A percentile compares a stretch with the other conserved stretches of the same genome.
Conservation (phyloP, 2,113 vertebrate species). For the Rallus limicola region DNA sequence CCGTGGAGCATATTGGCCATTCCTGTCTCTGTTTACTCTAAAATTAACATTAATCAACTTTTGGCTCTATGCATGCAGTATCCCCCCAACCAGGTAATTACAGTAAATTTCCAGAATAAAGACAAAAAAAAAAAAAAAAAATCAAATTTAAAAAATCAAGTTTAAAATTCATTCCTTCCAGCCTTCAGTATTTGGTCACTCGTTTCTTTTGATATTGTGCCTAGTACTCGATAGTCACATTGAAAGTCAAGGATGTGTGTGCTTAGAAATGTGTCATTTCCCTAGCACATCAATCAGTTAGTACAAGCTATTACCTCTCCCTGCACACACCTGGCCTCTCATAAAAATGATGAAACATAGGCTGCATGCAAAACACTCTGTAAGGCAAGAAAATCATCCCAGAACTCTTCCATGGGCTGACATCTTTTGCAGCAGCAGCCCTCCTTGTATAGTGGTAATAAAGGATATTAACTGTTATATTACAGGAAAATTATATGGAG, state of each 20-base stretch:
- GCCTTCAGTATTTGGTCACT: neutral
- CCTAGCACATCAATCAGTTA: slow-evolving; percentile 17
- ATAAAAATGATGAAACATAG: slow-evolving; percentile 16
- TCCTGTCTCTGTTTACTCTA: slow-evolving; percentile 70
- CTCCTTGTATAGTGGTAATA: neutral
- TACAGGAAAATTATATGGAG: slow-evolving; percentile 8
- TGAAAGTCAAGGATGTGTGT: neutral
- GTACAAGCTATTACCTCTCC: slow-evolving; percentile 27
- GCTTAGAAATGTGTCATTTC: slow-evolving; percentile 30
- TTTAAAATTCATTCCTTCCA: slow-evolving; percentile 41
- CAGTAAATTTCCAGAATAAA: slow-evolving; percentile 48
- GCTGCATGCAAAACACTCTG: neutral
- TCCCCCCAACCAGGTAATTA: slow-evolving; percentile 56
- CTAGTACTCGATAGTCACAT: slow-evolving; percentile 4
- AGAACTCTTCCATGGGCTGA: neutral
- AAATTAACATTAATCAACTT: slow-evolving; percentile 77
- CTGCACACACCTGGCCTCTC: slow-evolving; percentile 28
- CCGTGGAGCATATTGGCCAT: slow-evolving; percentile 42
- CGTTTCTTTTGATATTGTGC: neutral
- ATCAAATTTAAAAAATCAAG: neutral
- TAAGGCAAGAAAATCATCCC: neutral
- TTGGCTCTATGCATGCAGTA: slow-evolving; percentile 31
- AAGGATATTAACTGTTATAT: slow-evolving; percentile 10
- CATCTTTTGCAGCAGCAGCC: neutral
- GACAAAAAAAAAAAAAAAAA: neutral